These are phyloP conservation scores for Dicyrtomina minuta DNA, from an alignment of 2,888 invertebrate species.

Conservation along the genomic window DNA sequence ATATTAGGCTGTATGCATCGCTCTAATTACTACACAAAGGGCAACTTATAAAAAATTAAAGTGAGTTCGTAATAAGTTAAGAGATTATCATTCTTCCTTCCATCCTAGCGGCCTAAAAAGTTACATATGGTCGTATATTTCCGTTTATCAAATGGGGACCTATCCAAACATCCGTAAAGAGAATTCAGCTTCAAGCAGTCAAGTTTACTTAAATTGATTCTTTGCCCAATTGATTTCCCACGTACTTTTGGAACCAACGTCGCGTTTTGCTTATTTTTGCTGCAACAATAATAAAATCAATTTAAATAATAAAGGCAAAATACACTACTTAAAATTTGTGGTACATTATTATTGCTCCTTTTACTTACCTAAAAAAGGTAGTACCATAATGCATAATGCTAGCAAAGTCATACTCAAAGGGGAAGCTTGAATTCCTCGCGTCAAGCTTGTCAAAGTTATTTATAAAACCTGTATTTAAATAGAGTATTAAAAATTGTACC, in stretches of 20 bases:
- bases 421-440: slow-evolving; percentile 65
- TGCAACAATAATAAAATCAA: slow-evolving; percentile 52
- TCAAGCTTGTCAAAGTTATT: slow-evolving; percentile 69
- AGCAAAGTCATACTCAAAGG: slow-evolving; percentile 73
- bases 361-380: slow-evolving; percentile 62
- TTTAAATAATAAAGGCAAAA: too few relatives aligned
- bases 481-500: too few relatives aligned
- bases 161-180: slow-evolving; percentile 65
- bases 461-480: slow-evolving; percentile 58
- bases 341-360: too few relatives aligned
- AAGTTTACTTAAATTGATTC: slow-evolving; percentile 66
- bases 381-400: slow-evolving; percentile 78
- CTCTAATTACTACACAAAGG: too few relatives aligned
- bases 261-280: slow-evolving; percentile 64
- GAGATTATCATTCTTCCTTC: too few relatives aligned
- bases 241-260: slow-evolving; percentile 64
- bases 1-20: too few relatives aligned
- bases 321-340: too few relatives aligned
- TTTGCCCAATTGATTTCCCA: slow-evolving; percentile 63
- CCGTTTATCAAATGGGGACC: slow-evolving; percentile 57
- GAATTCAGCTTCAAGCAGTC: slow-evolving; percentile 68
- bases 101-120: too few relatives aligned
- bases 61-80: too few relatives aligned
- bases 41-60: too few relatives aligned
- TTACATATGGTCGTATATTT: slow-evolving; percentile 64